These are phyloP conservation scores for Drosophila erecta DNA, from an alignment of 1,140 invertebrate genomes.

Conservation along the genomic window DNA sequence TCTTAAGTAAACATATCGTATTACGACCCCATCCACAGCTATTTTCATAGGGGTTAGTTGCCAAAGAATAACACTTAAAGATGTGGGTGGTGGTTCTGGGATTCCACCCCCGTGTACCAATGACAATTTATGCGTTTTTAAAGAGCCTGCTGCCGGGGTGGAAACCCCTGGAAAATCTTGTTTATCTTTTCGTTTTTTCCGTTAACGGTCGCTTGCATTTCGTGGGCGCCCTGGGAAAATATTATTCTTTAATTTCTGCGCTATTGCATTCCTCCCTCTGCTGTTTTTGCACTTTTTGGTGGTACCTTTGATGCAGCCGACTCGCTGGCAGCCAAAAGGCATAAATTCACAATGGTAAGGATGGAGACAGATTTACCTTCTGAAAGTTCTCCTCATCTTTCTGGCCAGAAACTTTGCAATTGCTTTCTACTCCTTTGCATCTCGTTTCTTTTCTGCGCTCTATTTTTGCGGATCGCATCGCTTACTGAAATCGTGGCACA, in stretches of 20 bases:
- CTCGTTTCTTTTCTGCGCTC: constrained; percentile 32
- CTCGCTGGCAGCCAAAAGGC: constrained; percentile 63
- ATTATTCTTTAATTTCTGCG: constrained; percentile 80
- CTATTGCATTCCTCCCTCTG: constrained; percentile 61
- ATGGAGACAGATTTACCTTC: constrained; percentile 50
- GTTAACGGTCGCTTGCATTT: constrained; percentile 73
- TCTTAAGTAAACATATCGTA: constrained; percentile 71
- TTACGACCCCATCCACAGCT: constrained; percentile 34
- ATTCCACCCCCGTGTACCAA: constrained; percentile 30
- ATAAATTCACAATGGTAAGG: constrained; percentile 71
- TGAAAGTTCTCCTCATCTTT: constrained; percentile 34
- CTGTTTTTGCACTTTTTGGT: constrained; percentile 6
- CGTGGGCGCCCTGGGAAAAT: constrained; percentile 67
- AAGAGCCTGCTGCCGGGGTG: constrained; percentile 55
- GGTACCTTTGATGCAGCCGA: constrained; percentile 26
- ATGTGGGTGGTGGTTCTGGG: constrained; percentile 26
- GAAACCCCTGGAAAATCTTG: constrained; percentile 1
- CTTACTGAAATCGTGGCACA: constrained; percentile 60
- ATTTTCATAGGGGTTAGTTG: constrained; percentile 54
- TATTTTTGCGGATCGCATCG: constrained; percentile 43
- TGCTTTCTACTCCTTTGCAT: constrained; percentile 67
- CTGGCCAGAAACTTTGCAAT: constrained; percentile 40
- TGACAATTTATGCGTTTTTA: constrained; percentile 80
- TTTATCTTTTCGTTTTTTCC: constrained; percentile 41
- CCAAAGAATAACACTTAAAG: constrained; percentile 75